Base-by-base conservation (phyloP, 2,113 vertebrate genomes). In the Terrapene triunguis region DNA sequence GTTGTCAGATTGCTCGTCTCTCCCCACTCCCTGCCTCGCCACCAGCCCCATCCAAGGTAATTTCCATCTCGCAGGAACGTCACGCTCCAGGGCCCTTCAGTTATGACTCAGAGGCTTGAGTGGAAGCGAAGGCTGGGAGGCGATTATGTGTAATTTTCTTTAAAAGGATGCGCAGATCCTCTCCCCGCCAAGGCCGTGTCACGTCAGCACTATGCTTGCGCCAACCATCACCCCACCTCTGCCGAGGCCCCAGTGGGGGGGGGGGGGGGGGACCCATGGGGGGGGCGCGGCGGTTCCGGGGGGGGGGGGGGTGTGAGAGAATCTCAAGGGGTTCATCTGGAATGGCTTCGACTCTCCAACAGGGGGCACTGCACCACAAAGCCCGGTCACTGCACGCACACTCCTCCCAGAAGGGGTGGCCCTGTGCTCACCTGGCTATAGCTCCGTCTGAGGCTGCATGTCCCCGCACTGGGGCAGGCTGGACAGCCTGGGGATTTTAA, bases 91-190 rank as follows among this genome's bases (percentile, higher is more conserved):
- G 90, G 94, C 96, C 92, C 97, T 97, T 97, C 95, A 92, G 96
- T 94, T 91, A 90, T 98, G 97, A 98, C 95, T 98, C 97, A 98
- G 96, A 96, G 94, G 59, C 62, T 47, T 84, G 94, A 93, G 88
- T 86, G 94, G 91, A 93, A 95, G 91, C 69, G 44, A 94, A 86
- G 93, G 96, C 95, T 94, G 78, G 16, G 80, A 92, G 95, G 93
- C 50, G 94, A 97, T 97, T 91, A 94, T 95, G 96, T 85, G 88
- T 95, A 74, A 97, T 97, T 96, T 96, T 97, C 95, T 96, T 91
- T 89, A 97, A 96, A 97, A 95, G 50, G 97, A 96, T 95, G 95
- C 96, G 95, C 94, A 81, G 83, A 27, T 83, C 96, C 93, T 92
- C 88, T 84, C 89, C 50, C 93, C 3, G 11, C 88, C 90, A 83